Percentiles rank a stretch among this genome's conserved stretches.
phyloP scores from a whole-genome alignment of 2,797 vertebrate species.

The Urosaurus nigricauda region DNA sequence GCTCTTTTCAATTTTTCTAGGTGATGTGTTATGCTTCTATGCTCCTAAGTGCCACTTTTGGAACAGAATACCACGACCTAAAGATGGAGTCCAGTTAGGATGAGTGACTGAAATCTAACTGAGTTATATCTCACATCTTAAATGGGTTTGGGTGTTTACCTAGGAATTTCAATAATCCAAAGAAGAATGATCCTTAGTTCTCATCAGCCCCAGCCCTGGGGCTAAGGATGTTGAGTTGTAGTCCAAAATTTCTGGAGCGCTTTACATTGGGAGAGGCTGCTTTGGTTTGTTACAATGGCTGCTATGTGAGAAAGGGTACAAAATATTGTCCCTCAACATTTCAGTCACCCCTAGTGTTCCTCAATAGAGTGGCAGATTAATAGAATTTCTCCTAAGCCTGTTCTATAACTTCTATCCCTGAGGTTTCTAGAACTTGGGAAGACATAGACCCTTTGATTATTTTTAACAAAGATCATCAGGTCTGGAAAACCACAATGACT shows the following conservation, averaged over 20 bases:
- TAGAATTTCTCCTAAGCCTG: no score
- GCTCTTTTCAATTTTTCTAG: no score
- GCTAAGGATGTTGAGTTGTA: not conserved
- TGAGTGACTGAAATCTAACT: no score
- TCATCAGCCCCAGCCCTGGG: no score
- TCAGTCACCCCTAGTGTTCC: not conserved
- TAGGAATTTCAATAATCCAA: not conserved
- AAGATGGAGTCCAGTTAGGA: no score
- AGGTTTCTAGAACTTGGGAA: not conserved
- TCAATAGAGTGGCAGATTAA: not conserved
- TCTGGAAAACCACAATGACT: no score
- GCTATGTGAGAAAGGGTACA: no score
- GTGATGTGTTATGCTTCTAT: not conserved
- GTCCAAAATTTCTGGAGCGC: not conserved
- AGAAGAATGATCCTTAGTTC: not conserved
- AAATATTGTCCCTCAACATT: not conserved
- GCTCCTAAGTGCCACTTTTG: not conserved
- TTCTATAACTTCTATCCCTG: no score
- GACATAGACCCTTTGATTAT: not conserved
- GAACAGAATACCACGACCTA: not conserved
- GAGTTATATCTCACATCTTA: not conserved
- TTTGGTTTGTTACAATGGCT: not conserved
- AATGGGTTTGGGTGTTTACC: not conserved
- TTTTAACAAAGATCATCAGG: not conserved
- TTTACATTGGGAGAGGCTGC: not conserved